Evolutionary conservation across 2,888 invertebrate species (phyloP).

Genomic region (Archips crataeganus): DNA sequence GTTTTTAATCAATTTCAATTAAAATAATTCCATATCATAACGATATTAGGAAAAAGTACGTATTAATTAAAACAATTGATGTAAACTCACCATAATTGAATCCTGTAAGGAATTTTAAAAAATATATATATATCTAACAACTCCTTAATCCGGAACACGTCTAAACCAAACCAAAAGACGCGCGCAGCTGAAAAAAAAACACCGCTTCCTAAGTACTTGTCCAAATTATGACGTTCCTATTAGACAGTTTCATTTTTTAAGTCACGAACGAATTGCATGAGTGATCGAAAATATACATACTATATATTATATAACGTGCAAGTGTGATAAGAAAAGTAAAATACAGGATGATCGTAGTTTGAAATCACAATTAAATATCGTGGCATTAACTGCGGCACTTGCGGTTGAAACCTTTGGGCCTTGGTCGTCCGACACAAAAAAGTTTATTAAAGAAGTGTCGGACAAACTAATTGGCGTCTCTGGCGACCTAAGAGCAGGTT

Average conservation of each 20-base stretch:
- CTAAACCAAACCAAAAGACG: slow-evolving; percentile 4
- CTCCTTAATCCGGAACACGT: background rate
- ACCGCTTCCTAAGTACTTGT: background rate
- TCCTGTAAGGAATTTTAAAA: background rate
- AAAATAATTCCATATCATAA: too few relatives aligned
- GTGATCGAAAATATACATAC: background rate
- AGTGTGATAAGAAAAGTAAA: background rate
- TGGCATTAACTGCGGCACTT: background rate
- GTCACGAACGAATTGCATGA: background rate
- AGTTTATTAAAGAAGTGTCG: too few relatives aligned
- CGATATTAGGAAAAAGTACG: too few relatives aligned
- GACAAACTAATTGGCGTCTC: too few relatives aligned
- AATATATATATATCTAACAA: background rate
- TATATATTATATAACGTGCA: background rate
- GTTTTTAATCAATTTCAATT: too few relatives aligned
- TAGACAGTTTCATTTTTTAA: background rate
- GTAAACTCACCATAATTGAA: background rate
- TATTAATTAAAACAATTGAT: background rate
- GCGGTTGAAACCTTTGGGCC: too few relatives aligned
- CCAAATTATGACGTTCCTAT: slow-evolving; percentile 2
- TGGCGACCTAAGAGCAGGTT: too few relatives aligned
- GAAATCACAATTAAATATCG: background rate
- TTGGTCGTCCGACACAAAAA: too few relatives aligned
- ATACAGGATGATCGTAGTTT: too few relatives aligned
- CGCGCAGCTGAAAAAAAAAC: background rate